Evolutionary conservation across 2,113 vertebrate genomes (phyloP), one percentile per base, ranked within the genome.

Genomic region (Pollimyrus isidori): DNA sequence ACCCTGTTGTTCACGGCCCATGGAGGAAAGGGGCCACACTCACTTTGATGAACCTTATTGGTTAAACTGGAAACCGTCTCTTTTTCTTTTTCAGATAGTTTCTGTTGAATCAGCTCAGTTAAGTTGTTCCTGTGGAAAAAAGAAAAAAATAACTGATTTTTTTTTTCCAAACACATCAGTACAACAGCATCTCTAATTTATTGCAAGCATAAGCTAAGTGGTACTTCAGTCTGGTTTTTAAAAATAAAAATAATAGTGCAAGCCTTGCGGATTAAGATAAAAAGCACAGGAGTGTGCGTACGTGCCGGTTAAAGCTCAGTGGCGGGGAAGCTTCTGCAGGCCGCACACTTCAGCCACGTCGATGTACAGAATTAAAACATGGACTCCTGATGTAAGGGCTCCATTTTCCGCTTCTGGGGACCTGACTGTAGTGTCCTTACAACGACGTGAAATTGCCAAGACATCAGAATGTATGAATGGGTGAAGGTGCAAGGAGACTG

Each of bases 221-320:
- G 73, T 80, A 80, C 73, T 80, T 85, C 42, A 48, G 82, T 85
- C 21, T 48, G 4, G 7, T 48, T 26, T 42, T 49, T 85, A 85
- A 85, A 46, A 48, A 48, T 85, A 62, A 76, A 26, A 35, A 73
- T 30, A 49, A 52, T 82, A 42, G 19, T 26, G 17, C 46, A 56
- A 21, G 49, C 49, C 35, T 89, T 88, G 50, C 21, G 80, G 88
- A 89, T 89, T 73, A 88, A 10, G 87, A 85, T 85, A 49, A n/a
- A 48, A 85, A 13, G 82, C 82, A 46, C 3, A 26, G 46, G 4
- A 26, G n/a, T 6, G 30, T 76, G 69, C 5, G 11, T 76, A 17
- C 15, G 1, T 76, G 73, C 73, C 1, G 35, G 11, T 80, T 80
- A 80, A 42, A 42, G 35, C 30, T 39, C 73, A 39, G 35, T 3